Conservation (phyloP, 2,113 vertebrate genomes). For the Hepsetus odoe region DNA sequence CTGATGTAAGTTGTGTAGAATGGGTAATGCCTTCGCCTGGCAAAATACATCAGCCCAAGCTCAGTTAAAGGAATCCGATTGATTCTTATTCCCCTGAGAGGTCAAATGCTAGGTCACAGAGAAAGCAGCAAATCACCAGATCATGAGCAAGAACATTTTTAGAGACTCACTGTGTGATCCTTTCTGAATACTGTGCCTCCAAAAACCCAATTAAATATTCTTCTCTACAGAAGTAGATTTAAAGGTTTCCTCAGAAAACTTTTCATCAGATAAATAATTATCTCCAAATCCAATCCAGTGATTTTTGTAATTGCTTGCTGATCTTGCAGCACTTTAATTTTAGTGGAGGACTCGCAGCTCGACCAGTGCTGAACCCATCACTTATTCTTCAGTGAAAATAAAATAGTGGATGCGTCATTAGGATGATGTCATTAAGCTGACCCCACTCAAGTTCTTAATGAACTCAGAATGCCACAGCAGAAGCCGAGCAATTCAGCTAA, state of each 20-base stretch:
- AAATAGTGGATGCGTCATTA: conserved; percentile 24
- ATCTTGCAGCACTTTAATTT: conserved; percentile 8
- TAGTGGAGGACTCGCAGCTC: neutral
- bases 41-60: conserved; percentile 5
- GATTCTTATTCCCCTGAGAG: conserved; percentile 3
- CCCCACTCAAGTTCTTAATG: conserved; percentile 58
- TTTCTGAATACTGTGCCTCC: neutral
- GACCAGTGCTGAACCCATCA: neutral
- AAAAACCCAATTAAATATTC: conserved; percentile 13
- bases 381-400: conserved; percentile 5
- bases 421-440: conserved; percentile 19
- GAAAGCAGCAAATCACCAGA: neutral
- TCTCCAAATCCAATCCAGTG: neutral
- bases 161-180: neutral
- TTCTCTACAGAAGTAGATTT: neutral
- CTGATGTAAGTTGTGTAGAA: neutral
- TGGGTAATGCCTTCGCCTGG: conserved; percentile 4
- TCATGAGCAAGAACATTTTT: neutral
- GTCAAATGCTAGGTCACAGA: neutral
- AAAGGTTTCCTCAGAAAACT: neutral
- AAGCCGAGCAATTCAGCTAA: conserved; percentile 49
- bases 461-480: conserved; percentile 52
- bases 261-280: conserved; percentile 23
- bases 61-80: conserved; percentile 2
- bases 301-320: conserved; percentile 33